Evolutionary conservation across 2,888 invertebrate genomes (phyloP), one percentile per base, ranked within the genome.

Genomic region (Griposia aprilina): DNA sequence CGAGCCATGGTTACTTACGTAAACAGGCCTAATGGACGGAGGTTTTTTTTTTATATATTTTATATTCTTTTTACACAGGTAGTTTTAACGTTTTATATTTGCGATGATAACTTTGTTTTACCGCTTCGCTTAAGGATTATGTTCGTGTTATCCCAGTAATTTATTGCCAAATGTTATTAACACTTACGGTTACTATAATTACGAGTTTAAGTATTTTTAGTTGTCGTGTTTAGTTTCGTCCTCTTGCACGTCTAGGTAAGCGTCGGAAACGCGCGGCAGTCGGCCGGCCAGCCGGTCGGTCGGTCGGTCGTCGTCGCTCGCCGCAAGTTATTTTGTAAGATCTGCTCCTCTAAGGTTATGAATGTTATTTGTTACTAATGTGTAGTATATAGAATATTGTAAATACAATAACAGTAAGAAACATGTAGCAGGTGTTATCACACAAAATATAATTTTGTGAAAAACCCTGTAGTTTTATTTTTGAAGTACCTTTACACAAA

Each of bases 381-480:
- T 96, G 96, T 97, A 97, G 96, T 92, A 95, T 96, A 96, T 95
- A 92, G 94, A 94, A 95, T 97, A 96, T 96, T 97, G 96, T 96
- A 97, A 95, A 96, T 97, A 97, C 90, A 92, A 92, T 96, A 95
- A 95, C 93, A 93, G 90, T 96, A 96, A 95, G 95, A 89, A 92
- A 96, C 95, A 93, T 97, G 97, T 97, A 97, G 97, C 96, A 96
- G 96, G 97, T 97, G 97, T 97, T 97, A 97, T 97, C 92, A 97
- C 97, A 97, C 97, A 97, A 97, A 97, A 97, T 97, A 97, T 97
- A 97, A 97, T 97, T 97, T 97, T 97, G 97, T 97, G 97, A 96
- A 96, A 94, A 93, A 59, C 1, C 59, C 2, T 85, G 86, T 78
- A 60, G 90, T 84, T 83, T 91, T 93, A 94, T 93, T 91, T 93